Conservation (phyloP, 35 echinoderm and acorn worm genomes). For the Hemicentrotus pulcherrimus region DNA sequence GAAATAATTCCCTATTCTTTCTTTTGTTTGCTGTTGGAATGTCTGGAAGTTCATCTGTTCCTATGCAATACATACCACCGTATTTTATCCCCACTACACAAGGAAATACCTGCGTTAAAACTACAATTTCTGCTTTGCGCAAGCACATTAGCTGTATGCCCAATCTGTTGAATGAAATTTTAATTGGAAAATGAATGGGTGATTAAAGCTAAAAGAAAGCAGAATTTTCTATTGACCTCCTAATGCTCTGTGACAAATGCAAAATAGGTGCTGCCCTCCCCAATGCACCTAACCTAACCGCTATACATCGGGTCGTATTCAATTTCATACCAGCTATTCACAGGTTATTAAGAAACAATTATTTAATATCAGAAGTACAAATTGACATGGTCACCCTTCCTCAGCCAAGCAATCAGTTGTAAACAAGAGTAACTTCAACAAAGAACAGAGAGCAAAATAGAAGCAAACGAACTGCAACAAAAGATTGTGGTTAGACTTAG, state of each 20-base stretch:
- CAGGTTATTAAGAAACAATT: not conserved
- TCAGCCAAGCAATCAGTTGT: not conserved
- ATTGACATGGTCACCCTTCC: not conserved
- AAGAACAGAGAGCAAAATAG: not conserved
- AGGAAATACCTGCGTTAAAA: too few relatives aligned
- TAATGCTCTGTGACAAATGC: not conserved
- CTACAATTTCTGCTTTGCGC: not conserved
- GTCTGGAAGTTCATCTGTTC: too few relatives aligned
- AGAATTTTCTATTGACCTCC: not conserved
- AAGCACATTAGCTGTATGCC: not conserved
- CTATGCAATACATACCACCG: too few relatives aligned
- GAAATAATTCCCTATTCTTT: too few relatives aligned
- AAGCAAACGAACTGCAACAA: not conserved
- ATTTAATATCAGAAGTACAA: constrained; percentile 14
- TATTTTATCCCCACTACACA: too few relatives aligned
- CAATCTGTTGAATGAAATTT: not conserved
- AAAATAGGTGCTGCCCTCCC: not conserved
- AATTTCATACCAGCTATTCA: not conserved
- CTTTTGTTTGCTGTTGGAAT: too few relatives aligned
- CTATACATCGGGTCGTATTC: not conserved
- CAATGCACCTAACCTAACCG: not conserved
- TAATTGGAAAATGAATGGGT: not conserved
- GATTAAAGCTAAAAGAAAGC: not conserved
- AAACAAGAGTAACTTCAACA: not conserved
- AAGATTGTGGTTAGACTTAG: not conserved